Base-by-base conservation (phyloP, 2,888 invertebrate genomes). In the Diarsia mendica region DNA sequence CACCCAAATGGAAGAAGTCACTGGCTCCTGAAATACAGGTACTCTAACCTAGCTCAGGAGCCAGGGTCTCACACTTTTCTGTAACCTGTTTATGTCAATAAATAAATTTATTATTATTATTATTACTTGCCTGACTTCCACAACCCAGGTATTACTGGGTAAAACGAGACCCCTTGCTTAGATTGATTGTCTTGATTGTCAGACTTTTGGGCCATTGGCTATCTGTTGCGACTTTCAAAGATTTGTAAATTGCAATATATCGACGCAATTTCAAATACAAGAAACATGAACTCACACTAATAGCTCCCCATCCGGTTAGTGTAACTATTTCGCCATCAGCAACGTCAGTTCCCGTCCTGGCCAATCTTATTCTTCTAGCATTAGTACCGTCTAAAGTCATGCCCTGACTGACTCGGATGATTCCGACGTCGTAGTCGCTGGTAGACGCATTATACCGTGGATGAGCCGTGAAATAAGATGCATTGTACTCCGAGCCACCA, bases 361-460 rank as follows among this genome's bases (percentile, higher is more conserved):
- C 90, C 58, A 95, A 74, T 0, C 65, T 60, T 0, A 94, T 87
- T 3, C 90, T 87, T 44, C 81, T 93, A 0, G 92, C 90, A 3
- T 82, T 93, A 0, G 74, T 88, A 1, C 93, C 91, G 76, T 94
- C 93, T 33, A 95, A 85, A 1, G 67, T 80, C 84, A 97, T 96
- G 0, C 88, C 79, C 18, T 88, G 87, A 0, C 73, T 6, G 0
- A 97, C 88, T 49, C 88, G 88, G 33, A 97, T 88, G 5, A 96
- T 79, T 0, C 92, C 97, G 0, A 96, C 93, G 65, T 97, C 97
- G 73, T 95, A 96, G 85, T 97, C 96, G 15, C 89, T 89, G 0
- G 91, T 93, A 0, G 20, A n/a, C 0, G 82, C 33, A 78, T 96
- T 93, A 87, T 95, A 97, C 0, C 82, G 67, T 0, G 95, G 94